These are phyloP conservation scores for Hydrotaea cyrtoneurina DNA, from an alignment of 2,888 invertebrate genomes.

Conservation along the genomic window DNA sequence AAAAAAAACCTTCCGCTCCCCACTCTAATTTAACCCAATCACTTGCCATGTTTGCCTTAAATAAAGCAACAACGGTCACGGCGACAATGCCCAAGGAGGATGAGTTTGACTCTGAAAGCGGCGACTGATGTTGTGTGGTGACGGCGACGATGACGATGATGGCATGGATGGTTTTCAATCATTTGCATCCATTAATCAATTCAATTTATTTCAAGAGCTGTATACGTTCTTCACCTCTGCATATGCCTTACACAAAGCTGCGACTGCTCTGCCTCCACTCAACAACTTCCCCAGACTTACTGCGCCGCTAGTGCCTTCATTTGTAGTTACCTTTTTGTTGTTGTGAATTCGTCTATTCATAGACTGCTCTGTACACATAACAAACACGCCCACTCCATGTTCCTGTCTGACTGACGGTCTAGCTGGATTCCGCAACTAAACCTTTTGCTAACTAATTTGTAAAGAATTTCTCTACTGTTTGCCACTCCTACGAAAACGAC, in stretches of 20 bases:
- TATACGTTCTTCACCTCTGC: neutral
- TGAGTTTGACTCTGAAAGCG: neutral
- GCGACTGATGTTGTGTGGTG: constrained; percentile 38
- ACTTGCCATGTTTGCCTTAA: neutral
- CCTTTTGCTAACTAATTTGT: constrained; percentile 46
- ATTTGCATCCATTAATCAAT: constrained; percentile 81
- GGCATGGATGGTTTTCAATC: constrained; percentile 75
- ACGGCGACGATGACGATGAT: constrained; percentile 23
- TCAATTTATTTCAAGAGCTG: constrained; percentile 71
- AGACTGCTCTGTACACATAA: neutral
- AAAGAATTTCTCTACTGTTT: constrained; percentile 36
- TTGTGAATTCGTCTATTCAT: no score
- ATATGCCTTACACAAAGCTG: neutral
- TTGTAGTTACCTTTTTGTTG: neutral
- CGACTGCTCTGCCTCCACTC: neutral
- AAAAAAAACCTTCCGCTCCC: neutral
- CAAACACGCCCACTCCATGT: constrained; percentile 54
- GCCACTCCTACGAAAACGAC: constrained; percentile 18
- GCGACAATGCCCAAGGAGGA: neutral
- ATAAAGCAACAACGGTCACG: neutral
- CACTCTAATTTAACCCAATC: neutral
- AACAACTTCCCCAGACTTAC: neutral
- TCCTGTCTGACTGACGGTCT: constrained; percentile 35
- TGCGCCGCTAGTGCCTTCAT: neutral
- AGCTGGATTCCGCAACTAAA: constrained; percentile 11